Evolutionary conservation across 1,140 invertebrate genomes (phyloP).

Genomic region (Cyphomyrmex costatus): DNA sequence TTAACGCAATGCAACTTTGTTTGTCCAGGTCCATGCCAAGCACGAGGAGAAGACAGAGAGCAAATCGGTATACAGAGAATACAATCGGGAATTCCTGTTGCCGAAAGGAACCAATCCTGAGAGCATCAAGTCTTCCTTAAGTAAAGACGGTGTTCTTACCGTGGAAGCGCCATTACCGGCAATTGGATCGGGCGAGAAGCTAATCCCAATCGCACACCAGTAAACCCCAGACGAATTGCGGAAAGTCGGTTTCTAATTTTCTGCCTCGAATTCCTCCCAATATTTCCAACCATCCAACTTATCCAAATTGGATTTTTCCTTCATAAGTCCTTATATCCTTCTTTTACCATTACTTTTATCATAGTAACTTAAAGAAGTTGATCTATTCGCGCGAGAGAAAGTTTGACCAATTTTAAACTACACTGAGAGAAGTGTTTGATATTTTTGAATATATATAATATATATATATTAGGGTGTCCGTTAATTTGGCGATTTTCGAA

Average conservation of each 20-base stretch:
- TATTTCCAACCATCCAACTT: conserved; percentile 24
- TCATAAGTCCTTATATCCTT: conserved; percentile 23
- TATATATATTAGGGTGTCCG: too few species aligned
- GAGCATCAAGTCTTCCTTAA: conserved; percentile 95
- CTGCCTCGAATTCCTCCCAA: conserved; percentile 27
- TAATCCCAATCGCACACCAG: conserved; percentile 93
- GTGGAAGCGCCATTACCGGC: conserved; percentile 97
- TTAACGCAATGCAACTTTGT: conserved; percentile 30
- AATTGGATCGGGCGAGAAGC: conserved; percentile 90
- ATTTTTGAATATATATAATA: too few species aligned
- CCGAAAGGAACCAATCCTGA: conserved; percentile 97
- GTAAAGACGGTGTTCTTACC: conserved; percentile 96
- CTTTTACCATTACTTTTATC: background rate
- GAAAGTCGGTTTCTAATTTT: conserved; percentile 22
- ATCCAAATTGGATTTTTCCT: conserved; percentile 20
- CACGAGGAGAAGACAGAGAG: conserved; percentile 98
- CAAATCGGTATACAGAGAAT: conserved; percentile 97
- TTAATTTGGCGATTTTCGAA: too few species aligned
- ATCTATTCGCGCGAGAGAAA: conserved; percentile 37
- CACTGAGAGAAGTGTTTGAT: too few species aligned
- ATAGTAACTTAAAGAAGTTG: conserved; percentile 4
- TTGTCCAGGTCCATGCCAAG: conserved; percentile 96
- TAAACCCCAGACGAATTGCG: conserved; percentile 81
- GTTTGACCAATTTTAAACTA: conserved; percentile 51
- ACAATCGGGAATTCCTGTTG: conserved; percentile 97